These are phyloP conservation scores for Oscheius sp. DNA, from an alignment of 2,888 invertebrate species.

Conservation along the genomic window DNA sequence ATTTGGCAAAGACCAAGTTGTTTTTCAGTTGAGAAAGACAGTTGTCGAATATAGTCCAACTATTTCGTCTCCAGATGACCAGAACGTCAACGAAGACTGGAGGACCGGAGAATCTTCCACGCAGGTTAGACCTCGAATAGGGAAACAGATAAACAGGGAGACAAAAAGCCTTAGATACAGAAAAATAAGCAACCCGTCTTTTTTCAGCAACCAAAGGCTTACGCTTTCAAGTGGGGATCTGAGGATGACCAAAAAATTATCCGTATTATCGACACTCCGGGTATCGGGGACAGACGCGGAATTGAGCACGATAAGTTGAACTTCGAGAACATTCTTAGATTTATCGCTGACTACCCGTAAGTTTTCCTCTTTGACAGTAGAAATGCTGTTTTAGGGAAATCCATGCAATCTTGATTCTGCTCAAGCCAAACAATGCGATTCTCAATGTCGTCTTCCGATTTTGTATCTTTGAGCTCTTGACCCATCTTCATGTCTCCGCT, in stretches of 20 bases:
- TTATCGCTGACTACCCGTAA: constrained; percentile 19
- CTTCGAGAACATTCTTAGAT: neutral
- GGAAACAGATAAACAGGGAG: too few relatives aligned
- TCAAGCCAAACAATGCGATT: constrained; percentile 50
- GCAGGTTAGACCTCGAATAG: too few relatives aligned
- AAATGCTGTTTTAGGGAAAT: constrained; percentile 33
- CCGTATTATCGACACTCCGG: neutral
- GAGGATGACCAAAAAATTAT: too few relatives aligned
- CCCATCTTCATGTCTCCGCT: constrained; percentile 56
- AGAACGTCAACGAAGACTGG: too few relatives aligned
- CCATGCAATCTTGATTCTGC: constrained; percentile 51
- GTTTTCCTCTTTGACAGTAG: neutral
- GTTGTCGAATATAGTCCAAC: neutral
- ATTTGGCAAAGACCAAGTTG: too few relatives aligned
- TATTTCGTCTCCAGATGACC: neutral
- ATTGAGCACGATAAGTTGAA: neutral
- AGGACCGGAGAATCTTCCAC: too few relatives aligned
- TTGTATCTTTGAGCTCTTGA: constrained; percentile 60
- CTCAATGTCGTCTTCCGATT: constrained; percentile 50
- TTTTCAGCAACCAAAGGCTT: too few relatives aligned
- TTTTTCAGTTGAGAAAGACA: neutral
- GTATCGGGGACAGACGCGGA: neutral
- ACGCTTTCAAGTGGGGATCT: too few relatives aligned
- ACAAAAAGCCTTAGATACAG: too few relatives aligned
- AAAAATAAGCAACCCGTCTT: too few relatives aligned